These are phyloP conservation scores for Lordiphosa mommai DNA, from an alignment of 1,140 invertebrate species.

Conservation along the genomic window DNA sequence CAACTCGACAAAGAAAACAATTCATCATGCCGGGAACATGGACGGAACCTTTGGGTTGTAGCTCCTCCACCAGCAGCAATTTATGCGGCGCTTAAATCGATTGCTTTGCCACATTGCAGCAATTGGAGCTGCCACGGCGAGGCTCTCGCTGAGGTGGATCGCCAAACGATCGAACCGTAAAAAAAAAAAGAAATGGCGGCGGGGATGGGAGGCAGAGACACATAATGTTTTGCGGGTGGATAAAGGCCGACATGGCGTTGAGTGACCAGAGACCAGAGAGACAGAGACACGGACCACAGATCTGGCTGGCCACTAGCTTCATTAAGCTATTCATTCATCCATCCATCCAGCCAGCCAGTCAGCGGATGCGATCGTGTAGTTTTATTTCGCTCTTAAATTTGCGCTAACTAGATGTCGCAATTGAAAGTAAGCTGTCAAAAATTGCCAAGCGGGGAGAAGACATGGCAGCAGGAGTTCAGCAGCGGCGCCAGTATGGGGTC, in stretches of 20 bases:
- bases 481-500: too few species aligned
- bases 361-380: constrained; percentile 60
- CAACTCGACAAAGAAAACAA: constrained; percentile 75
- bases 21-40: constrained; percentile 69
- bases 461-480: not conserved
- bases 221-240: constrained; percentile 59
- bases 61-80: constrained; percentile 38
- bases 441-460: constrained; percentile 21
- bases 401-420: constrained; percentile 75
- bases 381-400: constrained; percentile 74
- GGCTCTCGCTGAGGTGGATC: constrained; percentile 9
- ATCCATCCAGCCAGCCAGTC: constrained; percentile 33
- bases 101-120: constrained; percentile 74
- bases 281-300: constrained; percentile 16
- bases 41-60: constrained; percentile 61
- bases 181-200: constrained; percentile 54
- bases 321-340: constrained; percentile 66
- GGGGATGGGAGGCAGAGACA: constrained; percentile 2
- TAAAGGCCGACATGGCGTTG: constrained; percentile 39
- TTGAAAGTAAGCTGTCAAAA: constrained; percentile 75
- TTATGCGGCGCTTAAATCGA: constrained; percentile 76
- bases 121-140: constrained; percentile 42
- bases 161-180: constrained; percentile 53
- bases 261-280: constrained; percentile 51
- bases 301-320: constrained; percentile 43